phyloP scores from a whole-genome alignment of 2,797 vertebrate genomes.

The Lithobates sylvaticus region DNA sequence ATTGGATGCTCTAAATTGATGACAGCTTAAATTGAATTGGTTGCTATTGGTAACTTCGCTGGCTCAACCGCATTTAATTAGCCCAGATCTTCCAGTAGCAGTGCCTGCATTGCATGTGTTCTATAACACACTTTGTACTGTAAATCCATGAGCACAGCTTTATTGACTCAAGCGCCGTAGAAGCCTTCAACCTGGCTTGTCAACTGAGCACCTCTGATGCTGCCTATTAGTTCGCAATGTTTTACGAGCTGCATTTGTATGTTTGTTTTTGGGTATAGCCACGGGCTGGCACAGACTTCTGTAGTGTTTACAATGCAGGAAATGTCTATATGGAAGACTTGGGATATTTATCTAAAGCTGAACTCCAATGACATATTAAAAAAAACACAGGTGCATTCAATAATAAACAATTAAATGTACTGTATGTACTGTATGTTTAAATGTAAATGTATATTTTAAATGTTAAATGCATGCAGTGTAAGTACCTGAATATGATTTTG shows the following conservation, averaged over 20 bases:
- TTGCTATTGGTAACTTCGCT: too few species aligned
- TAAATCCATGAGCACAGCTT: slow-evolving; percentile 1
- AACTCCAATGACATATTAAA: too few species aligned
- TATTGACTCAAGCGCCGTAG: not conserved
- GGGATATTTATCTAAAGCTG: too few species aligned
- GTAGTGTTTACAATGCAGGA: not conserved
- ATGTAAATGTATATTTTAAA: too few species aligned
- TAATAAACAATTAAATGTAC: too few species aligned
- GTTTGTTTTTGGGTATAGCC: slow-evolving; percentile 23
- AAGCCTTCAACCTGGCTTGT: not conserved
- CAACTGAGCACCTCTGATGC: slow-evolving; percentile 6
- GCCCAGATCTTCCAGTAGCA: not conserved
- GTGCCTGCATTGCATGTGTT: not conserved
- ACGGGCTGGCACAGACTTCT: not conserved
- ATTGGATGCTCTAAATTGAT: too few species aligned
- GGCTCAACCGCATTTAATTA: too few species aligned
- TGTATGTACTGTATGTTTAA: too few species aligned
- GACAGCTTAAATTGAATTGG: too few species aligned
- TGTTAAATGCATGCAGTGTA: too few species aligned
- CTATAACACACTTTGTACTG: not conserved
- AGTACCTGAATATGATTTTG: too few species aligned
- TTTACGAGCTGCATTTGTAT: not conserved
- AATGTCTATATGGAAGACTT: not conserved
- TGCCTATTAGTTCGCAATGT: not conserved
- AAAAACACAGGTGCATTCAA: too few species aligned